Percentiles rank a stretch among this genome's conserved stretches.
Conservation (phyloP, 2,113 vertebrate species). For the Pungitius pungitius region DNA sequence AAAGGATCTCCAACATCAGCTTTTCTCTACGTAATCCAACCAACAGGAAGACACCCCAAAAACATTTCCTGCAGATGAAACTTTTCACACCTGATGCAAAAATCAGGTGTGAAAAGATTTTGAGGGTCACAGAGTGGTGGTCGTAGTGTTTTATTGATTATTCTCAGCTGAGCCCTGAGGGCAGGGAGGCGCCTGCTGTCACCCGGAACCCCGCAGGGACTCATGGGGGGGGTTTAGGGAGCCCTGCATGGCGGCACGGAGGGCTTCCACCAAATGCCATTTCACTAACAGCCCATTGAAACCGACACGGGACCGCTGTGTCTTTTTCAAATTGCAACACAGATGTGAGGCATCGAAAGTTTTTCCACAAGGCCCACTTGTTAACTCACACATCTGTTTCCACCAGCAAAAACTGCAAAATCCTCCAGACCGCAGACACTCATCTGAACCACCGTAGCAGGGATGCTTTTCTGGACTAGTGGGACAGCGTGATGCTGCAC, state of each 20-base stretch:
- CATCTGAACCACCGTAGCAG: conserved; percentile 1
- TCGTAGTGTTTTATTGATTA: conserved; percentile 12
- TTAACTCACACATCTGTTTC: conserved; percentile 11
- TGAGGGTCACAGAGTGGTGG: conserved; percentile 36
- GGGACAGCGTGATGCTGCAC: conserved; percentile 55
- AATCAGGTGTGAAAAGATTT: conserved; percentile 31
- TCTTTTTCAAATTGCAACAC: not conserved
- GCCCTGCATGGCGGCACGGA: conserved; percentile 42
- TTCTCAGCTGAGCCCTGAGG: conserved; percentile 41
- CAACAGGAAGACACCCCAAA: not conserved
- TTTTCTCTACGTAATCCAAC: not conserved
- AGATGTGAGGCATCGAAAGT: not conserved
- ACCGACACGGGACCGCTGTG: not conserved
- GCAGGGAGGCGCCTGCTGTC: conserved; percentile 43
- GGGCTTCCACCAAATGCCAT: not conserved
- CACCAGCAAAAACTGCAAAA: not conserved
- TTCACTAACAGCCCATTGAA: conserved; percentile 11
- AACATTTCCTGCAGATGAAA: conserved; percentile 10
- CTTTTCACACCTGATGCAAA: conserved; percentile 46
- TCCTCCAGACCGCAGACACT: not conserved
- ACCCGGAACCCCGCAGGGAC: conserved; percentile 45
- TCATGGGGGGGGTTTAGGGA: conserved; percentile 49
- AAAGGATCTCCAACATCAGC: not conserved
- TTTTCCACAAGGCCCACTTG: conserved; percentile 33
- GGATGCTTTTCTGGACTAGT: conserved; percentile 46